Conservation (phyloP, 2,888 invertebrate genomes). For the Oligia fasciuncula region DNA sequence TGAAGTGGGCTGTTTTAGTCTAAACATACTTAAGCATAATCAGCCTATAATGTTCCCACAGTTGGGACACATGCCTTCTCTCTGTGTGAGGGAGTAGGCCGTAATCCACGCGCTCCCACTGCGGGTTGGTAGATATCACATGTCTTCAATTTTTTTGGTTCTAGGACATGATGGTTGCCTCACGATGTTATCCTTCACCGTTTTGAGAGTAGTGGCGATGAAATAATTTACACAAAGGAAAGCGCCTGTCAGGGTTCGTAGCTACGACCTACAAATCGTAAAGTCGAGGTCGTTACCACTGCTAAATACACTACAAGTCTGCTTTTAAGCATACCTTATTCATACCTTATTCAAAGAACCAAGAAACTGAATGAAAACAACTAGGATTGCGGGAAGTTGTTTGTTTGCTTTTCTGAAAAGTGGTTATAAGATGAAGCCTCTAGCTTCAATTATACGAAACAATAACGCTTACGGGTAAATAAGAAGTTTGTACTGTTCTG, state of each 20-base stretch:
- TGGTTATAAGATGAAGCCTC: constrained; percentile 3
- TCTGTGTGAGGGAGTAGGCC: no score
- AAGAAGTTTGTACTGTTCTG: background rate
- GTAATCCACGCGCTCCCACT: no score
- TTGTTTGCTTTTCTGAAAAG: constrained; percentile 15
- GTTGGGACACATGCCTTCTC: no score
- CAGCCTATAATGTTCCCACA: no score
- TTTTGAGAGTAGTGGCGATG: background rate
- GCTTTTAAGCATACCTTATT: constrained; percentile 7
- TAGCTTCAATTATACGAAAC: constrained; percentile 15
- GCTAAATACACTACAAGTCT: background rate
- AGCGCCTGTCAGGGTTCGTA: background rate
- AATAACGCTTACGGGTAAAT: background rate
- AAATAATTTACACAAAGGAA: background rate
- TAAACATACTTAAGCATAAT: no score
- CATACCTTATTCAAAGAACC: constrained; percentile 18
- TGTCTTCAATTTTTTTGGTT: no score
- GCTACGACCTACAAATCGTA: background rate
- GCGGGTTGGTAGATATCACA: no score
- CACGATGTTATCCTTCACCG: no score
- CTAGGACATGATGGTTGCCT: no score
- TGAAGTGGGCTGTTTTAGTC: no score
- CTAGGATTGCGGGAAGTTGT: background rate
- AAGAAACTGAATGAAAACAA: constrained; percentile 25
- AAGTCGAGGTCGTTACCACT: background rate